A percentile compares a stretch with the other conserved stretches of the same genome.
phyloP scores from a whole-genome alignment of 2,888 invertebrate genomes.

The Alcis repandata region DNA sequence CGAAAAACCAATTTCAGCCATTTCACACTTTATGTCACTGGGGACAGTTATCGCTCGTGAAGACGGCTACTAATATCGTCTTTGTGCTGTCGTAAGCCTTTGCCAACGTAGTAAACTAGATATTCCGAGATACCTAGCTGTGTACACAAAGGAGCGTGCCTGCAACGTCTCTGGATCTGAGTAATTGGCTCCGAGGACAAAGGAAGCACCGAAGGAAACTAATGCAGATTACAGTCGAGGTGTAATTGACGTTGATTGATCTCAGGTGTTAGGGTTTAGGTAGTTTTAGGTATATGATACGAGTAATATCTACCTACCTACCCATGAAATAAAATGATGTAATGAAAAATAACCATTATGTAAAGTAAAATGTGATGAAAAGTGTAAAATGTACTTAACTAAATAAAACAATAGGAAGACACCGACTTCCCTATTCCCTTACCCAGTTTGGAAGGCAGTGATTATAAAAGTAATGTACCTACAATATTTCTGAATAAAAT shows the following conservation, averaged over 20 bases:
- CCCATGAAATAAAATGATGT: too few relatives aligned
- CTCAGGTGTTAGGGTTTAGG: neutral
- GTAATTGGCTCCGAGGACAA: slow-evolving; percentile 14
- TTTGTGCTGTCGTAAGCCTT: neutral
- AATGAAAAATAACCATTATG: too few relatives aligned
- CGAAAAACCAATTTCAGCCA: neutral
- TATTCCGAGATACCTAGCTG: neutral
- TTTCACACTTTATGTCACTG: too few relatives aligned
- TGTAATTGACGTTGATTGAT: neutral
- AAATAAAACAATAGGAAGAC: too few relatives aligned
- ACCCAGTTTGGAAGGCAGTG: too few relatives aligned
- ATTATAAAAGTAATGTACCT: too few relatives aligned
- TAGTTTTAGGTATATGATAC: too few relatives aligned
- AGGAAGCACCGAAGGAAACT: neutral
- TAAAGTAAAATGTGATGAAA: too few relatives aligned
- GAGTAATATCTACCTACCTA: too few relatives aligned
- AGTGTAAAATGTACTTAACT: too few relatives aligned
- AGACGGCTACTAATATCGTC: neutral
- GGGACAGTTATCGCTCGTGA: neutral
- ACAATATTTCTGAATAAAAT: too few relatives aligned
- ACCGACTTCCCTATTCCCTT: too few relatives aligned
- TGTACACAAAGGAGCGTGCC: slow-evolving; percentile 1
- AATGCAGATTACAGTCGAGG: neutral
- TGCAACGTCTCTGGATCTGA: neutral
- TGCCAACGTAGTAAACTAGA: neutral